These are phyloP conservation scores for Antechinus stuartii DNA, from an alignment of 2,113 vertebrate species.

Conservation along the genomic window DNA sequence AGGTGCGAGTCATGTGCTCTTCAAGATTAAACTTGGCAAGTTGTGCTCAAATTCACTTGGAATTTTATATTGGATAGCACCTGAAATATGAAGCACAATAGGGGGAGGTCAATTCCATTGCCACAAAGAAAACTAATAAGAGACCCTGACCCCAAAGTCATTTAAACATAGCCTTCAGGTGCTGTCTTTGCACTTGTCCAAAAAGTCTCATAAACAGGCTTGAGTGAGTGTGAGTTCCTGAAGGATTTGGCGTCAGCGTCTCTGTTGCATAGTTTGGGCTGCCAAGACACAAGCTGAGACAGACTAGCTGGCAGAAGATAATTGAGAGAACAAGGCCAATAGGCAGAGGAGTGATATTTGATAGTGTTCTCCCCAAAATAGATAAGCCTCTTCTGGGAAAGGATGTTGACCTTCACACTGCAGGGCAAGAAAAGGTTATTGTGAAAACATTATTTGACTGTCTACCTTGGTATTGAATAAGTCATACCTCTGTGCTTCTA, in stretches of 20 bases:
- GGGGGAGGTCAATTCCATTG: neutral
- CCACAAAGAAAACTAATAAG: neutral
- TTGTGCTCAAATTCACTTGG: constrained; percentile 9
- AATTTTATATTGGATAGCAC: neutral
- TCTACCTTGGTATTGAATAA: neutral
- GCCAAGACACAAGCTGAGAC: neutral
- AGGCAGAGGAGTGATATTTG: neutral
- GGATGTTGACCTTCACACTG: neutral
- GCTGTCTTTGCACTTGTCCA: neutral
- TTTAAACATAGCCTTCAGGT: neutral
- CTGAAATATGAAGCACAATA: neutral
- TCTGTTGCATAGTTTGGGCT: neutral
- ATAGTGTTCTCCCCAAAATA: constrained; percentile 1
- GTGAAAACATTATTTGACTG: neutral
- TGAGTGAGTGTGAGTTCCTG: neutral
- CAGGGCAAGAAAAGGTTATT: neutral
- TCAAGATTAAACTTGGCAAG: constrained; percentile 38
- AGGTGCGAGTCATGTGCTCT: constrained; percentile 23
- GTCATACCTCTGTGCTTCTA: neutral
- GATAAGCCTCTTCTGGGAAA: neutral
- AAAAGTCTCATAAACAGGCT: neutral
- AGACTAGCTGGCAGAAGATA: neutral
- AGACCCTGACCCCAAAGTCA: neutral
- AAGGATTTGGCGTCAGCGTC: neutral
- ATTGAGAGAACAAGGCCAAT: constrained; percentile 1